Evolutionary conservation across 2,113 vertebrate species (phyloP).

Genomic region (Anhinga rufa): DNA sequence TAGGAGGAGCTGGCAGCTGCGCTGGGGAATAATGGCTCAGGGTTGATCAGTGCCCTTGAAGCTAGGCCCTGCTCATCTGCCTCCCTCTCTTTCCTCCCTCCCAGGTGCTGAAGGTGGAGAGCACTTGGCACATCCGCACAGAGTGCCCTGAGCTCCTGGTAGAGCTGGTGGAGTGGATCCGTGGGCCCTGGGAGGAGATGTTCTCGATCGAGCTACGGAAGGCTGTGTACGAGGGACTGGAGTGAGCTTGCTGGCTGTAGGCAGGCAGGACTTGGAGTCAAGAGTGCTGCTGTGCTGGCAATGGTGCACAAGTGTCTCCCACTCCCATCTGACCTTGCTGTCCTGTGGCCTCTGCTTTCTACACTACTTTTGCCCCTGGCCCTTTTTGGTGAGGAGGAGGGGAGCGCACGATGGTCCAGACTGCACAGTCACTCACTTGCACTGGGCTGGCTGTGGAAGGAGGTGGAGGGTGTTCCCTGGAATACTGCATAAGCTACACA

Average conservation of each 20-base stretch:
- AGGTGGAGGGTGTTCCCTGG: not conserved
- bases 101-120: constrained; percentile 58
- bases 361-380: not conserved
- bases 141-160: constrained; percentile 43
- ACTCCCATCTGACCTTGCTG: not conserved
- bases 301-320: not conserved
- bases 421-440: not conserved
- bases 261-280: not conserved
- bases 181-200: constrained; percentile 52
- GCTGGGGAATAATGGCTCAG: not conserved
- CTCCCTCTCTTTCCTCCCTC: not conserved
- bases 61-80: not conserved
- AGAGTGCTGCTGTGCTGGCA: not conserved
- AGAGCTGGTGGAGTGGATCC: constrained; percentile 61
- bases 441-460: not conserved
- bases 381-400: not conserved
- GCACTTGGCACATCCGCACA: constrained; percentile 56
- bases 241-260: not conserved
- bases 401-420: not conserved
- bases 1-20: not conserved
- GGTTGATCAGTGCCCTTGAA: not conserved
- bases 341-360: constrained; percentile 19
- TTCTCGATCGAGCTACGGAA: constrained; percentile 16
- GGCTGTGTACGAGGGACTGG: not conserved
- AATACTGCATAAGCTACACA: not conserved